These are phyloP conservation scores for Allolobophora icterica DNA, from an alignment of 2,888 invertebrate species.

Conservation along the genomic window DNA sequence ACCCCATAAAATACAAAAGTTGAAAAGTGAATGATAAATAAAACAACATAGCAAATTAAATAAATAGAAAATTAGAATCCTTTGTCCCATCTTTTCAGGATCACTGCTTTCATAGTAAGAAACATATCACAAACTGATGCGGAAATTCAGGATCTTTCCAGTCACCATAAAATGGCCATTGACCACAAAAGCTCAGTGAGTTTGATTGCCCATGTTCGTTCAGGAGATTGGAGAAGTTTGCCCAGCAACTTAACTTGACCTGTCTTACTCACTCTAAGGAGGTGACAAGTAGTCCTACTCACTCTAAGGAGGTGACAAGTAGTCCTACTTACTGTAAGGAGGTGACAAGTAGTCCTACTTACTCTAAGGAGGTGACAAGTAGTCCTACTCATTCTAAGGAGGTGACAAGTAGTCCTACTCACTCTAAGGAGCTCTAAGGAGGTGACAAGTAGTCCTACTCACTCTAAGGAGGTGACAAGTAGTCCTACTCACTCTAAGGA, in stretches of 20 bases:
- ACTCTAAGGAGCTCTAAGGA: too few relatives aligned
- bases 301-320: not conserved
- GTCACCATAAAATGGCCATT: not conserved
- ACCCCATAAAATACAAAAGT: not conserved
- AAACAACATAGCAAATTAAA: not conserved
- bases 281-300: constrained; percentile 13
- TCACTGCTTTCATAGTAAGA: not conserved
- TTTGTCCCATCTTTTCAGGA: not conserved
- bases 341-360: constrained; percentile 13
- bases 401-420: too few relatives aligned
- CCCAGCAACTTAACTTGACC: not conserved
- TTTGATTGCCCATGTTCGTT: not conserved
- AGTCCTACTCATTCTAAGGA: not conserved
- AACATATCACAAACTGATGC: not conserved
- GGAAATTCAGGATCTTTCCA: not conserved
- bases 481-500: not conserved
- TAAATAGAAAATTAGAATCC: not conserved
- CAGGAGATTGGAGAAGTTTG: too few relatives aligned
- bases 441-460: too few relatives aligned
- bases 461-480: too few relatives aligned
- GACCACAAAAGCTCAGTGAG: not conserved
- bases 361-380: not conserved
- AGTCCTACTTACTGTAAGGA: too few relatives aligned
- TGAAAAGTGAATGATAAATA: not conserved
- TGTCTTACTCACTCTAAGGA: not conserved